phyloP scores from a whole-genome alignment of 2,113 vertebrate species.

The Pycnonotus jocosus region DNA sequence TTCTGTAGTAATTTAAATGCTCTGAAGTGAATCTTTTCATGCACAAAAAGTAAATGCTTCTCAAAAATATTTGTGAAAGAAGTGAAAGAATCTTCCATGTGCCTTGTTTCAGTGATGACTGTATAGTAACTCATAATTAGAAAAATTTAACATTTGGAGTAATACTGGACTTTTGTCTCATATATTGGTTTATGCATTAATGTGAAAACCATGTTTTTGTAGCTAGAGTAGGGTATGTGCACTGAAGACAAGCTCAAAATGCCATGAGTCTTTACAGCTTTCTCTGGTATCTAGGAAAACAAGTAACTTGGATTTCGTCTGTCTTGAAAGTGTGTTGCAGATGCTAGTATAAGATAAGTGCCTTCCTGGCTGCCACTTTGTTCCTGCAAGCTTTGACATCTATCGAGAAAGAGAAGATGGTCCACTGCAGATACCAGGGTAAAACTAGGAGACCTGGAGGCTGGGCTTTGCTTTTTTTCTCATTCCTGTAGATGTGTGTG shows the following conservation, averaged over 20 bases:
- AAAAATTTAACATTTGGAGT: not conserved
- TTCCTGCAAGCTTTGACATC: not conserved
- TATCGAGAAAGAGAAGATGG: not conserved
- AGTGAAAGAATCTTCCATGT: not conserved
- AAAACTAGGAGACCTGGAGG: not conserved
- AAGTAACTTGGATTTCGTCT: not conserved
- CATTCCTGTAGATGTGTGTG: not conserved
- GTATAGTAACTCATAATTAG: not conserved
- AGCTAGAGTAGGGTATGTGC: not conserved
- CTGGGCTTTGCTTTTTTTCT: not conserved
- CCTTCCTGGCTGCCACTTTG: not conserved
- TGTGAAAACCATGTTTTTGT: not conserved
- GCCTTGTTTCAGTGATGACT: not conserved
- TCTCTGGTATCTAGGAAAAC: not conserved
- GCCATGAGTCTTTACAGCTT: not conserved
- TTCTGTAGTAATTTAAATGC: not conserved
- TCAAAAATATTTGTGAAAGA: not conserved
- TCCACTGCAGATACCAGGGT: not conserved
- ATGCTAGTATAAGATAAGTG: not conserved
- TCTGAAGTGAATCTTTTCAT: not conserved
- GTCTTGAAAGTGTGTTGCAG: not conserved
- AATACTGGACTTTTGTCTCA: not conserved
- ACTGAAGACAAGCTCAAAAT: not conserved
- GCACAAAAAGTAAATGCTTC: not conserved
- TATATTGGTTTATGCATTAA: not conserved